phyloP scores from a whole-genome alignment of 2,797 vertebrate genomes.

The Cirrhinus mrigala region DNA sequence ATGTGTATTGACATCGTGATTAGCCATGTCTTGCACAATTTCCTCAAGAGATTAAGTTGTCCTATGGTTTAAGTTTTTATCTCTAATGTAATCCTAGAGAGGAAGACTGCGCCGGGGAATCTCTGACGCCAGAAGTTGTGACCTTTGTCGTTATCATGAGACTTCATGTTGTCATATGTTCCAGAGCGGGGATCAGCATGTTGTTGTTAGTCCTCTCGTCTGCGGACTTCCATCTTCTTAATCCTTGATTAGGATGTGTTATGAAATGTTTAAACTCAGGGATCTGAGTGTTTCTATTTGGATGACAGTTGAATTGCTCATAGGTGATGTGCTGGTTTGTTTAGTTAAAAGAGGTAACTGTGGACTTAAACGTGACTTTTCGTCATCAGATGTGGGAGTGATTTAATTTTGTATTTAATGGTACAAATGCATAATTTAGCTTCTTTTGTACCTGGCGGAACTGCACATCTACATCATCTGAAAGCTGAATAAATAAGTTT shows the following conservation, averaged over 20 bases:
- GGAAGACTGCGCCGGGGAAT: slow-evolving; percentile 57
- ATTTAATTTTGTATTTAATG: not conserved
- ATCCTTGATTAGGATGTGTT: not conserved
- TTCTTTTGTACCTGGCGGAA: not conserved
- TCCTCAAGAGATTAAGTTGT: slow-evolving; percentile 3
- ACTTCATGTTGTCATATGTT: slow-evolving; percentile 59
- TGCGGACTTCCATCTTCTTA: not conserved
- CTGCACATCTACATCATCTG: too few relatives aligned
- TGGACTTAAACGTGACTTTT: not conserved
- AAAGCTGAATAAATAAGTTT: too few relatives aligned
- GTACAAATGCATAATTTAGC: not conserved
- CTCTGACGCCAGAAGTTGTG: slow-evolving; percentile 64
- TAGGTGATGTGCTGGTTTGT: not conserved
- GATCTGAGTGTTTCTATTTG: not conserved
- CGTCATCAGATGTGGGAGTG: not conserved
- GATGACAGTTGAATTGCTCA: not conserved
- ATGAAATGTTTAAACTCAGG: not conserved
- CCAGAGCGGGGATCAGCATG: slow-evolving; percentile 10
- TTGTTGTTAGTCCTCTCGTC: not conserved
- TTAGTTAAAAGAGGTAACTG: not conserved
- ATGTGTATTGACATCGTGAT: not conserved
- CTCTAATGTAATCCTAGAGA: slow-evolving; percentile 65
- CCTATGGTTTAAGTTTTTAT: slow-evolving; percentile 68
- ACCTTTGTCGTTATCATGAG: slow-evolving; percentile 65
- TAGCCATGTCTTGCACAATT: not conserved